Conservation (phyloP, 2,797 vertebrate genomes). For the Pachyuromys duprasi region DNA sequence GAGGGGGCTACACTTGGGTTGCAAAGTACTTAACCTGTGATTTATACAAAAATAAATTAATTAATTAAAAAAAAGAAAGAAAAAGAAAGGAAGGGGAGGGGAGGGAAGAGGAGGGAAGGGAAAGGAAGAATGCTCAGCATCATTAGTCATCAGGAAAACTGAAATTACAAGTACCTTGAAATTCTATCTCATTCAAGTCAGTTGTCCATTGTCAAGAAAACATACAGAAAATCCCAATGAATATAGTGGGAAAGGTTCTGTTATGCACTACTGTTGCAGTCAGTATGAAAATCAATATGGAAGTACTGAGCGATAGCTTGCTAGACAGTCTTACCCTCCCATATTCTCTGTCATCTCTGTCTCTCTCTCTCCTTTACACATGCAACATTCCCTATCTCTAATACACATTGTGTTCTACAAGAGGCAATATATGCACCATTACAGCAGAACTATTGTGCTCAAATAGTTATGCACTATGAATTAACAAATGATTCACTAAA, state of each 20-base stretch:
- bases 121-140: no score
- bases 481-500: slow-evolving; percentile 19
- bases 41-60: no score
- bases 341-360: no score
- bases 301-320: not conserved
- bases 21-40: no score
- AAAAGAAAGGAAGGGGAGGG: no score
- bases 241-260: not conserved
- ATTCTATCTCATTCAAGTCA: not conserved
- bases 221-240: not conserved
- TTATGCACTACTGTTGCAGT: not conserved
- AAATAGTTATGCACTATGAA: not conserved
- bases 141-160: not conserved
- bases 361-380: no score
- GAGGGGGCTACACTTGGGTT: no score
- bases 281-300: not conserved
- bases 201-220: not conserved
- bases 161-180: not conserved
- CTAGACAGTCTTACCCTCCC: not conserved
- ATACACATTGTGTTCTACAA: not conserved
- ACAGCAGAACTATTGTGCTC: not conserved
- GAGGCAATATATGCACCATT: not conserved
- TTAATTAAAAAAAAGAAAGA: no score
- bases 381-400: no score
- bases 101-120: no score